A percentile compares a stretch with the other conserved stretches of the same genome.
These are phyloP conservation scores for Poeciliopsis retropinna DNA, from an alignment of 2,113 vertebrate species.

Conservation along the genomic window DNA sequence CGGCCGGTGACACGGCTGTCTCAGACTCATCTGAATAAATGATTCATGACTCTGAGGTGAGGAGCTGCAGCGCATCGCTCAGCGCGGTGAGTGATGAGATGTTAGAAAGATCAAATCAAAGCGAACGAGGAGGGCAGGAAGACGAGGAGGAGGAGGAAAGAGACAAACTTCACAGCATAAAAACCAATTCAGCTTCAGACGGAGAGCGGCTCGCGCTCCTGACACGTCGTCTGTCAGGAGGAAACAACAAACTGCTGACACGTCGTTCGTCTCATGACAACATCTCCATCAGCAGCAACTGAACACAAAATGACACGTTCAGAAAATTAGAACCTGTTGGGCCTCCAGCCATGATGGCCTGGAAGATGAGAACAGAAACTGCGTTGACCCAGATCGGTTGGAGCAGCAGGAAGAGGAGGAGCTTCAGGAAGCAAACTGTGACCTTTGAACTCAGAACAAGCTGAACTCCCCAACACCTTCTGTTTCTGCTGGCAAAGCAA, in stretches of 20 bases:
- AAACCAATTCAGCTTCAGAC: neutral
- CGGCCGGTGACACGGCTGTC: slow-evolving; percentile 28
- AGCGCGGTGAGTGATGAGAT: neutral
- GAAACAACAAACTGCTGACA: neutral
- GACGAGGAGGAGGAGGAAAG: neutral
- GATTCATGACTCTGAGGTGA: slow-evolving; percentile 42
- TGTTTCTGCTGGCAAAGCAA: too few species aligned
- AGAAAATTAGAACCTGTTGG: neutral
- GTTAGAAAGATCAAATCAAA: slow-evolving; percentile 9
- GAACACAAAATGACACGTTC: too few species aligned
- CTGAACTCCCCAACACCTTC: too few species aligned
- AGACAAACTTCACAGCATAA: neutral
- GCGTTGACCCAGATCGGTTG: too few species aligned
- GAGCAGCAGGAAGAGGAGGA: too few species aligned
- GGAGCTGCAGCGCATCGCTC: slow-evolving; percentile 19
- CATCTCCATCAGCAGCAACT: too few species aligned
- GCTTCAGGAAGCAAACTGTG: too few species aligned
- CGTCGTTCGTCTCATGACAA: neutral
- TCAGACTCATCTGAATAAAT: slow-evolving; percentile 51
- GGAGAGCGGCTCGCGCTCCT: neutral
- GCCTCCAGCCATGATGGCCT: too few species aligned
- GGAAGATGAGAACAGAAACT: too few species aligned
- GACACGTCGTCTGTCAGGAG: neutral
- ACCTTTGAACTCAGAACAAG: too few species aligned
- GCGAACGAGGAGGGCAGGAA: neutral